Percentiles rank a stretch among this genome's conserved stretches.
These are phyloP conservation scores for Aplysina aerophoba DNA, from an alignment of 37 sponge, comb jelly and placozoan genomes.

Conservation along the genomic window DNA sequence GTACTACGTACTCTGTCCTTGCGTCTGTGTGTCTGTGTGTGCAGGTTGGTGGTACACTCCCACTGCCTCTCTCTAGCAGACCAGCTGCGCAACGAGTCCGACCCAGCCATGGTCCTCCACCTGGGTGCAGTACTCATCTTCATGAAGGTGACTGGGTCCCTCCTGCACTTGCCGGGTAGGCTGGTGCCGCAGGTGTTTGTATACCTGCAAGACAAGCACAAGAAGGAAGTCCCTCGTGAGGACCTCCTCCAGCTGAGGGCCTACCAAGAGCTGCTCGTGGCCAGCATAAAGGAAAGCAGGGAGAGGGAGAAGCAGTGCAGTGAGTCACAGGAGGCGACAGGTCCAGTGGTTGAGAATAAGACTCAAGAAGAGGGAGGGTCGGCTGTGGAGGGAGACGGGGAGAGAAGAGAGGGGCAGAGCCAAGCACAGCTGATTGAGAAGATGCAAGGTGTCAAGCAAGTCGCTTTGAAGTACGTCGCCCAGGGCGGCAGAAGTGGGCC, in stretches of 20 bases:
- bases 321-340: background rate
- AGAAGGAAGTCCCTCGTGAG: background rate
- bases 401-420: background rate
- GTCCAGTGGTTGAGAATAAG: background rate
- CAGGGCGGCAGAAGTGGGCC: slow-evolving; percentile 11
- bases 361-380: background rate
- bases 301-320: background rate
- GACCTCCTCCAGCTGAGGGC: background rate
- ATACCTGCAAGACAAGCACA: slow-evolving; percentile 45
- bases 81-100: slow-evolving; percentile 72
- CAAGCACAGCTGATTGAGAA: background rate
- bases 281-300: background rate
- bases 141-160: slow-evolving; percentile 68
- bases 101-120: slow-evolving; percentile 87
- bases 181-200: slow-evolving; percentile 72
- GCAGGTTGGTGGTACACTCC: slow-evolving; percentile 73
- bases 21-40: slow-evolving; percentile 14
- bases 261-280: slow-evolving; percentile 17
- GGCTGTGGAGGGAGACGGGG: background rate
- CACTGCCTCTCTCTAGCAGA: slow-evolving; percentile 75
- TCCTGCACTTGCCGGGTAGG: slow-evolving; percentile 90
- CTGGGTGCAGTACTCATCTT: slow-evolving; percentile 77
- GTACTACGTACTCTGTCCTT: background rate
- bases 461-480: slow-evolving; percentile 22
- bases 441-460: background rate